Evolutionary conservation across 2,888 invertebrate genomes (phyloP), one percentile per base, ranked within the genome.

Genomic region (Tetropium fuscum): DNA sequence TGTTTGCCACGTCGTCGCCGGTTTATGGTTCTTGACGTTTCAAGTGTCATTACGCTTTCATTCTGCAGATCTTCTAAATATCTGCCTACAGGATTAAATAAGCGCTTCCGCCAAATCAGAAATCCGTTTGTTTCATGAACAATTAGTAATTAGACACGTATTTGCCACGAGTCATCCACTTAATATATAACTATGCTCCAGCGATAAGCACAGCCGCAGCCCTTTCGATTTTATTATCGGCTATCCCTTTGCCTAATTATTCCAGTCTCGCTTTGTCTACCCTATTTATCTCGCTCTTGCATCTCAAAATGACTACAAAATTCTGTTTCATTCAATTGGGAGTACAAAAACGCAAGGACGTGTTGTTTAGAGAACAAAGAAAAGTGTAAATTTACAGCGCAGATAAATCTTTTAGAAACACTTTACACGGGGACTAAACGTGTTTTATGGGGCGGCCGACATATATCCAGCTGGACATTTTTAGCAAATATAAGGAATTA

Each of bases 151-250:
- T 34, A 34, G 15, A 15, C 34, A 34, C 34, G 34, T 34, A 34
- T 34, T 34, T 34, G 34, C 34, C 34, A 34, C 15, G 34, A 15
- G 34, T 15, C 13, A 34, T 34, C 11, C 34, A 34, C 34, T n/a
- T n/a, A n/a, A 34, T 34, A 34, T 34, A 34, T 34, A 34, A 34
- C 34, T 11, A 13, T 34, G 34, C 6, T 34, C 34, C 13, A 13
- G 34, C 34, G 34, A 34, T 34, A 34, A 34, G 34, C 34, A 4
- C 13, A 30, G 11, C 25, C 43, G 13, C 19, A 44, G 27, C 10
- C 25, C 20, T 27, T 44, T 10, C 44, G 27, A 44, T 44, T 44
- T 44, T 44, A 44, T 44, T 44, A 44, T 25, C 27, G 44, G 44
- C 44, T 22, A 25, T 44, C 44, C 27, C 44, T 15, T 20, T 19